Evolutionary conservation across 1,140 invertebrate species (phyloP).

Genomic region (Nasonia giraulti): DNA sequence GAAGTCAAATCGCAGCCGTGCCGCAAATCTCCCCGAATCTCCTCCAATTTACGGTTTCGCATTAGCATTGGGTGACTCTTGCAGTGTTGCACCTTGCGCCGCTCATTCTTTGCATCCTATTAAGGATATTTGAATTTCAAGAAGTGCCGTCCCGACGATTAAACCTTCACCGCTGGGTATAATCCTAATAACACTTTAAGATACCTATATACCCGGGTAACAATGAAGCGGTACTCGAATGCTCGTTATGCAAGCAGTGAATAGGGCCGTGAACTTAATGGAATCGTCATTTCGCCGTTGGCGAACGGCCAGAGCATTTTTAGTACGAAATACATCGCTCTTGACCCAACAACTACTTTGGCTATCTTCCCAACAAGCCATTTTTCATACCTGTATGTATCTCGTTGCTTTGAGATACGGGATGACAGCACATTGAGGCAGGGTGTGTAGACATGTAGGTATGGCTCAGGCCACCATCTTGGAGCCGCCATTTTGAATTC

Average conservation of each 20-base stretch:
- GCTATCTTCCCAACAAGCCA: not conserved
- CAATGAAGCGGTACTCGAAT: too few species aligned
- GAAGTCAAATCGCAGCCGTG: slow-evolving; percentile 15
- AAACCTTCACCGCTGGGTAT: not conserved
- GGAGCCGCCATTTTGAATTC: not conserved
- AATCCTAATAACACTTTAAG: not conserved
- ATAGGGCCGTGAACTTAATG: not conserved
- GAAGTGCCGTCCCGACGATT: not conserved
- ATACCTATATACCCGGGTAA: too few species aligned
- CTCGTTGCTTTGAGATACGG: not conserved
- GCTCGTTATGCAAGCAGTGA: too few species aligned
- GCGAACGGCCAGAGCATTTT: not conserved
- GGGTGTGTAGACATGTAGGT: not conserved
- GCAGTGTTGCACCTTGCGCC: slow-evolving; percentile 29
- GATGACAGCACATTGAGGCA: not conserved
- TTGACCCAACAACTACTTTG: not conserved
- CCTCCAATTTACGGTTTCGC: slow-evolving; percentile 29
- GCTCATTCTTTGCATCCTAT: not conserved
- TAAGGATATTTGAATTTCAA: slow-evolving; percentile 13
- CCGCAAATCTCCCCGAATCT: slow-evolving; percentile 34
- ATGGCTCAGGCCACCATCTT: not conserved
- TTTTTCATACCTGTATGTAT: not conserved
- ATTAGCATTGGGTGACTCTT: slow-evolving; percentile 27
- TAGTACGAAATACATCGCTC: not conserved
- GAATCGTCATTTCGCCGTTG: not conserved